Evolutionary conservation across 2,797 vertebrate species (phyloP).

Genomic region (Epinephelus awoara): DNA sequence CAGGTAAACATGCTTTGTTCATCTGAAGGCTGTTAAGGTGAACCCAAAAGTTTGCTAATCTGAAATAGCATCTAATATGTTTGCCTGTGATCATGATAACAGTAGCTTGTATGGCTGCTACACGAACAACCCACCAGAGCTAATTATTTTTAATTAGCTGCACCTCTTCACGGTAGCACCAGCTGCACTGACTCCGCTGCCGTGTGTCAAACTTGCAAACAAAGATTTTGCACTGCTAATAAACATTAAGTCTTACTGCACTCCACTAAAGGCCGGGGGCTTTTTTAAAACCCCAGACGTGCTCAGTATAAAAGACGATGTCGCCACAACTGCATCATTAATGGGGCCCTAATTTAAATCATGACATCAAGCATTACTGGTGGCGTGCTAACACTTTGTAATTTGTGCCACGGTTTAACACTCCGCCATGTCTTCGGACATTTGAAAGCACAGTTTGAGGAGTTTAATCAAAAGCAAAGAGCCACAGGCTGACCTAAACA

Average conservation of each 20-base stretch:
- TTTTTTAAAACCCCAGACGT: constrained; percentile 36
- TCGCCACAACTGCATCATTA: constrained; percentile 46
- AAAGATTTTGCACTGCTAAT: constrained; percentile 43
- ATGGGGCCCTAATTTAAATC: constrained; percentile 28
- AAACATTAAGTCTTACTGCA: constrained; percentile 27
- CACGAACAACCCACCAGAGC: constrained; percentile 11
- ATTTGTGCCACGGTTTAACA: constrained; percentile 42
- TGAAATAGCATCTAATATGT: not conserved
- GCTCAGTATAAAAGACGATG: constrained; percentile 17
- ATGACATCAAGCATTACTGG: constrained; percentile 33
- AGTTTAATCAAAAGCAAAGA: constrained; percentile 62
- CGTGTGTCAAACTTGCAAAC: constrained; percentile 35
- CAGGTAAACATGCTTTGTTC: not conserved
- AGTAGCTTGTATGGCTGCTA: constrained; percentile 21
- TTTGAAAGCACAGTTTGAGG: constrained; percentile 43
- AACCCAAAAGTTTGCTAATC: constrained; percentile 4
- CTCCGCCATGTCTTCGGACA: constrained; percentile 43
- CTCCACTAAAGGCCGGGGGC: not conserved
- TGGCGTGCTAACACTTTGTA: constrained; percentile 47
- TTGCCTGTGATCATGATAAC: constrained; percentile 43
- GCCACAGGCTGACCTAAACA: constrained; percentile 59
- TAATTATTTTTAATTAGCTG: constrained; percentile 63
- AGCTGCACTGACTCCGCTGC: constrained; percentile 37
- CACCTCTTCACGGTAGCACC: constrained; percentile 36
- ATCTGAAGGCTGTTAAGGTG: not conserved